Percentiles rank a stretch among this genome's conserved stretches.
Conservation (phyloP, 1,140 invertebrate genomes). For the Orius insidiosus region DNA sequence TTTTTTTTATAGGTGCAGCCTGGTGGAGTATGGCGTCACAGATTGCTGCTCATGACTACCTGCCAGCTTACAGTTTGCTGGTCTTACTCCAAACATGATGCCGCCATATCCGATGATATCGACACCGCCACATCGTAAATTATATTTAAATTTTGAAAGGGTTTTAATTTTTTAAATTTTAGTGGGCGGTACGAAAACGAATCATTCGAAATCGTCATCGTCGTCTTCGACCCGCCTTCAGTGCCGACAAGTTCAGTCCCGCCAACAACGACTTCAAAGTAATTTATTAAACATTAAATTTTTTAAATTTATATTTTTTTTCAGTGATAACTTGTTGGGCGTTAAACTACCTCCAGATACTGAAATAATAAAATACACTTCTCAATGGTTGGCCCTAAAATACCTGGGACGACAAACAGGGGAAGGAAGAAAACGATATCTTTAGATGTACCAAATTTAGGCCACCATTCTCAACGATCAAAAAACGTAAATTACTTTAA, state of each 20-base stretch:
- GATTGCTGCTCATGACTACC: slow-evolving; percentile 66
- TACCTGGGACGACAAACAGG: slow-evolving; percentile 60
- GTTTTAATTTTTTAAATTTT: slow-evolving; percentile 2
- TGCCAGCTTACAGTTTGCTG: slow-evolving; percentile 60
- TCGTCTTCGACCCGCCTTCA: neutral
- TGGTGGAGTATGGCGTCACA: slow-evolving; percentile 79
- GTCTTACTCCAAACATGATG: slow-evolving; percentile 22
- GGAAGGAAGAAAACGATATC: slow-evolving; percentile 74
- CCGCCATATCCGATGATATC: slow-evolving; percentile 12
- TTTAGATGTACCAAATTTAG: slow-evolving; percentile 39
- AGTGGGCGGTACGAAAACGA: slow-evolving; percentile 10
- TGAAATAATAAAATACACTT: slow-evolving; percentile 76
- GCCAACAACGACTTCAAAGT: neutral
- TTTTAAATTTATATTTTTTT: too few species aligned
- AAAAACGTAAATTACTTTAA: too few species aligned
- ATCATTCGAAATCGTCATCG: slow-evolving; percentile 12
- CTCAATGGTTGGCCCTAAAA: slow-evolving; percentile 62
- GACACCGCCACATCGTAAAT: slow-evolving; percentile 5
- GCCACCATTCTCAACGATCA: too few species aligned
- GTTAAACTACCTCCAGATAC: slow-evolving; percentile 62
- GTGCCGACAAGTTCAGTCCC: neutral
- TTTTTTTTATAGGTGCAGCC: slow-evolving; percentile 37
- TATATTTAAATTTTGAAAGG: neutral
- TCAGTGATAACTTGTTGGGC: too few species aligned
- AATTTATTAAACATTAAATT: neutral